Evolutionary conservation across 2,888 invertebrate genomes (phyloP).

Genomic region (Gastracanthus pulcherrimus): DNA sequence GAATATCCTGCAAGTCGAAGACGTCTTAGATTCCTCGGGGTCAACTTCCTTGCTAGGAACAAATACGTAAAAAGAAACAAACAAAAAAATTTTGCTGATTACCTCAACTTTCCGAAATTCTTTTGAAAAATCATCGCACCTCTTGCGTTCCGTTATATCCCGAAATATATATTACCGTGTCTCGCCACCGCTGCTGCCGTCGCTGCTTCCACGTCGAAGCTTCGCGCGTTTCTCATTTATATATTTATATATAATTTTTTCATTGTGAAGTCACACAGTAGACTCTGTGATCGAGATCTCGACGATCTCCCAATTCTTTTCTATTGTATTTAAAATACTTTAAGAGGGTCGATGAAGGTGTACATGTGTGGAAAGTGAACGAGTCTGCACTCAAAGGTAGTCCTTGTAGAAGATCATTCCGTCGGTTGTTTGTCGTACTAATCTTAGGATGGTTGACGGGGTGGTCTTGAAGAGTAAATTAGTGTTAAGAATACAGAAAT

Average conservation of each 20-base stretch:
- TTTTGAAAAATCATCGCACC: not conserved
- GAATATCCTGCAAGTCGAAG: slow-evolving; percentile 70
- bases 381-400: not conserved
- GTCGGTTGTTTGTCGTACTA: slow-evolving; percentile 4
- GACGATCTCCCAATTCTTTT: slow-evolving; percentile 20
- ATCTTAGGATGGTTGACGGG: not conserved
- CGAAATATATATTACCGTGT: not conserved
- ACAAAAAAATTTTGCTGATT: slow-evolving; percentile 12
- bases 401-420: slow-evolving; percentile 23
- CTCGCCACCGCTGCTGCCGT: no score
- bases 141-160: not conserved
- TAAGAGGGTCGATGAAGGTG: not conserved
- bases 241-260: slow-evolving; percentile 26
- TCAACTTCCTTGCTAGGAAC: not conserved
- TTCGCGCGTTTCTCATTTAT: slow-evolving; percentile 9
- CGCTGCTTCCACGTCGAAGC: not conserved
- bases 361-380: not conserved
- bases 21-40: slow-evolving; percentile 66
- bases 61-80: slow-evolving; percentile 2
- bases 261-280: slow-evolving; percentile 26
- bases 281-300: slow-evolving; percentile 45
- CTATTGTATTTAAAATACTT: slow-evolving; percentile 31
- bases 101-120: slow-evolving; percentile 7
- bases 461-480: slow-evolving; percentile 7
- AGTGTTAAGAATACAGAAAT: not conserved